A percentile compares a stretch with the other conserved stretches of the same genome.
phyloP scores from a whole-genome alignment of 2,888 invertebrate genomes.

The Calameuta pallipes region DNA sequence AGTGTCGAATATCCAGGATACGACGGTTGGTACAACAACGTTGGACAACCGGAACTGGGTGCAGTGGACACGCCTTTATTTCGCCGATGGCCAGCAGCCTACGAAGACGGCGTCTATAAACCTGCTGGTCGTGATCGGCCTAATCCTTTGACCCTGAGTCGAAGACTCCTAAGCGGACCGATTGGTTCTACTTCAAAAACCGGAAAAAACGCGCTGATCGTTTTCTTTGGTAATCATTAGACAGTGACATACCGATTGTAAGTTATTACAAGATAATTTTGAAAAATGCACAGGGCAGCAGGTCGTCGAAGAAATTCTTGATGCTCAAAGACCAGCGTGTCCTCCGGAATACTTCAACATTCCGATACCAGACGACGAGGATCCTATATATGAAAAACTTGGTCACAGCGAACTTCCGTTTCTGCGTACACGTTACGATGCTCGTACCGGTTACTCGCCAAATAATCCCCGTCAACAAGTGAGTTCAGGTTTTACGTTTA shows the following conservation, averaged over 20 bases:
- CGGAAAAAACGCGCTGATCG: conserved; percentile 70
- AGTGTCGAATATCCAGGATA: conserved; percentile 41
- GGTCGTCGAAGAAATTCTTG: conserved; percentile 73
- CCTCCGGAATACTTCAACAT: conserved; percentile 74
- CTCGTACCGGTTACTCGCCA: conserved; percentile 69
- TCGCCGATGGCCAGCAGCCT: conserved; percentile 69
- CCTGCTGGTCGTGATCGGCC: conserved; percentile 68
- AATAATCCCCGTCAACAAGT: conserved; percentile 74
- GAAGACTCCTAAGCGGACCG: conserved; percentile 65
- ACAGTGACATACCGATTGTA: not conserved
- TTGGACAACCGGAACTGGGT: conserved; percentile 42
- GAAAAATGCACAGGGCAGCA: conserved; percentile 68
- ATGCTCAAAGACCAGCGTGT: conserved; percentile 72
- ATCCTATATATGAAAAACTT: conserved; percentile 45
- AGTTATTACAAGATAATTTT: not conserved
- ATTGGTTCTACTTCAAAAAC: conserved; percentile 64
- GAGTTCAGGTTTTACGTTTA: conserved; percentile 13
- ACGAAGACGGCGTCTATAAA: conserved; percentile 70
- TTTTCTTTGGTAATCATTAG: conserved; percentile 70
- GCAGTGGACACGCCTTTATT: conserved; percentile 68
- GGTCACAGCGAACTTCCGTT: conserved; percentile 68
- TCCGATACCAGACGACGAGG: conserved; percentile 66
- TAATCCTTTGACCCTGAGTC: conserved; percentile 69
- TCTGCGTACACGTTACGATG: conserved; percentile 69
- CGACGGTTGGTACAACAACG: conserved; percentile 47